A percentile compares a stretch with the other conserved stretches of the same genome.
phyloP scores from a whole-genome alignment of 1,140 invertebrate species.

The Nebria ingens region DNA sequence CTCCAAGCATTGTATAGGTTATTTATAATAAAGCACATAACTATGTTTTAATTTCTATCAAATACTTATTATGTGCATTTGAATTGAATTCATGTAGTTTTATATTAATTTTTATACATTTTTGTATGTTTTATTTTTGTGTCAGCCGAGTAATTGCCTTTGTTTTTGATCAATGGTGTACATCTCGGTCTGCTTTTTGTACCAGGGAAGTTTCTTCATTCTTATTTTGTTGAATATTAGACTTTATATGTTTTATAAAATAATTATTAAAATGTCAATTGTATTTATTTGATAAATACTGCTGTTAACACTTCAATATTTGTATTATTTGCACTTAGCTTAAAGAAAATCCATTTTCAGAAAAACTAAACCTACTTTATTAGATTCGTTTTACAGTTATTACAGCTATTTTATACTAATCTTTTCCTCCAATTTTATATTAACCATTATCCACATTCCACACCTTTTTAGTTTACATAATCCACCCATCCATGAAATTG shows the following conservation, averaged over 20 bases:
- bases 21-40: no score
- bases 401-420: no score
- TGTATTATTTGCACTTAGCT: no score
- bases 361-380: no score
- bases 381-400: no score
- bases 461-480: no score
- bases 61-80: constrained; percentile 24
- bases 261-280: constrained; percentile 33
- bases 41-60: constrained; percentile 29
- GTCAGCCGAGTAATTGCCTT: neutral
- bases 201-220: constrained; percentile 29
- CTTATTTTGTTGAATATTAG: constrained; percentile 33
- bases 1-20: no score
- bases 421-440: no score
- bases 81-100: constrained; percentile 34
- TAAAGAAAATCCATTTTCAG: no score
- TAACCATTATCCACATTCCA: no score
- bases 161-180: neutral
- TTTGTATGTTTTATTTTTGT: constrained; percentile 33
- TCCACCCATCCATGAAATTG: no score
- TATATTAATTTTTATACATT: constrained; percentile 30
- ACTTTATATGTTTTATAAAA: constrained; percentile 36
- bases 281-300: constrained; percentile 33
- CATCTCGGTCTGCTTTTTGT: constrained; percentile 14
- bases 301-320: constrained; percentile 21